Base-by-base conservation (phyloP, 2,888 invertebrate genomes). In the Dynastes hyllus region DNA sequence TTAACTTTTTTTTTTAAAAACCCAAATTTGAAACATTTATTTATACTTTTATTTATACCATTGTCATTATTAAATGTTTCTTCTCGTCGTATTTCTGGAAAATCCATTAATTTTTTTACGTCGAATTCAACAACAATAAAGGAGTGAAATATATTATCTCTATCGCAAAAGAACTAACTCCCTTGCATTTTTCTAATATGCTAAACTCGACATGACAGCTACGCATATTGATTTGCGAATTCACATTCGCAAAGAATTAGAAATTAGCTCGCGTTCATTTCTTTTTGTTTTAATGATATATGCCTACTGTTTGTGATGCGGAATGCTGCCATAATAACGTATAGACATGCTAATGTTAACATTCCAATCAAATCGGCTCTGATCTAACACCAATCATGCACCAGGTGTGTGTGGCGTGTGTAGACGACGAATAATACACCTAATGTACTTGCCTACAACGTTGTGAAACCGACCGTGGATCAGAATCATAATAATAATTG, bases 301-400 rank as follows among this genome's bases (percentile, higher is more conserved):
- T n/a, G 13, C 37, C 2, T n/a, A 37, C 37, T 37, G 11, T 67
- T 16, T 32, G 69, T 27, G 29, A 50, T 29, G 51, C 9, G 51
- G 51, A 69, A 51, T 69, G 50, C 29, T 13, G 11, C 27, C 27
- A 1, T 66, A 16, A 22, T 51, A 69, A 69, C 50, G 51, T 51
- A 69, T 67, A 50, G 9, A 11, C 22, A 69, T 69, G 51, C 51
- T 51, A 69, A 51, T 50, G 29, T 69, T 69, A 69, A 51, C 69
- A 69, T 69, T 69, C 69, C 69, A 69, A 32, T 69, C 69, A 69
- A 50, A 67, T 67, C 67, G 67, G 29, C n/a, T 69, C 51, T 69
- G 51, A 51, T 69, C 69, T 69, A 29, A 69, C 27, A 40, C 9
- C 13, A 40, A 8, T 45, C 45, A 45, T 45, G 45, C 40, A 66